These are phyloP conservation scores for Sarotherodon lohbergeri DNA, from an alignment of 2,113 vertebrate genomes.

Conservation along the genomic window DNA sequence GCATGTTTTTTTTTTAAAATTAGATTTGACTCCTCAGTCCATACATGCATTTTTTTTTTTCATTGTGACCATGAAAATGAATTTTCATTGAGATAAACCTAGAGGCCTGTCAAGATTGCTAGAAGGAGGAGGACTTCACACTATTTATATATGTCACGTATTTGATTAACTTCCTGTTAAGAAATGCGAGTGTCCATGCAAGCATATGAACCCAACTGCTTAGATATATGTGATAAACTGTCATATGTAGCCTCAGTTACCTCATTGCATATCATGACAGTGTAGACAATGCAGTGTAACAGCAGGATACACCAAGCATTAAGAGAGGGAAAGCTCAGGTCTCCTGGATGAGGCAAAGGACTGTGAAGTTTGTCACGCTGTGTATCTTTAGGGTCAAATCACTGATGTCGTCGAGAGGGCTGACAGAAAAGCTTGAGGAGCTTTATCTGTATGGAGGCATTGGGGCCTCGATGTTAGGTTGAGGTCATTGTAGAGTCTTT, in stretches of 20 bases:
- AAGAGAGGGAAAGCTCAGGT: background rate
- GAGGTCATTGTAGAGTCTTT: conserved; percentile 53
- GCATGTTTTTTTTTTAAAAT: background rate
- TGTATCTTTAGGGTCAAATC: conserved; percentile 22
- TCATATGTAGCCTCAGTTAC: background rate
- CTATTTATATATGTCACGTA: background rate
- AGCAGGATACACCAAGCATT: background rate
- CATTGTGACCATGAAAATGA: background rate
- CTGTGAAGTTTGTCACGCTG: background rate
- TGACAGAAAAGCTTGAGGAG: conserved; percentile 31
- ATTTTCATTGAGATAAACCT: background rate
- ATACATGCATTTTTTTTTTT: background rate
- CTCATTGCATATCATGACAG: background rate
- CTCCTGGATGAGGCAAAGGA: background rate
- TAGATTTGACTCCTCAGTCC: background rate
- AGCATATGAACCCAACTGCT: background rate
- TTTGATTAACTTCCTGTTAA: background rate
- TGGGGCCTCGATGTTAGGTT: conserved; percentile 34
- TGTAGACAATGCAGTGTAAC: background rate
- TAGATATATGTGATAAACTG: background rate
- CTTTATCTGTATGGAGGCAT: conserved; percentile 34
- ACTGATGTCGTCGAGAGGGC: conserved; percentile 20
- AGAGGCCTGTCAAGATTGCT: background rate
- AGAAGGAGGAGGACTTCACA: background rate
- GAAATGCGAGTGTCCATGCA: background rate